Conservation (phyloP, 2,113 vertebrate species). For the Mixornis gularis region DNA sequence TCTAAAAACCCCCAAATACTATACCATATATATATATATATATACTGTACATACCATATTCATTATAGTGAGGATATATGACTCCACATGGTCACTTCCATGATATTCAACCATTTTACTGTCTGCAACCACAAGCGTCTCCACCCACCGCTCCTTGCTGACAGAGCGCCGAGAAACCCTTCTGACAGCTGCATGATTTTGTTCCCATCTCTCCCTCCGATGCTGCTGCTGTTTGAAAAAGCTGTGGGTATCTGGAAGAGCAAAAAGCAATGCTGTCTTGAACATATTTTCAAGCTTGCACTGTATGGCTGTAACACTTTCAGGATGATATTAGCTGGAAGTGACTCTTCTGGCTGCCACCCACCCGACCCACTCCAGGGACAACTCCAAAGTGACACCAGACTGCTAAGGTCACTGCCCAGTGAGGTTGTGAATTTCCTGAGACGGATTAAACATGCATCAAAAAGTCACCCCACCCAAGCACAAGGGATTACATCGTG, state of each 20-base stretch:
- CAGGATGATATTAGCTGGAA: neutral
- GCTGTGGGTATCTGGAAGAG: conserved; percentile 71
- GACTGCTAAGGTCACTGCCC: neutral
- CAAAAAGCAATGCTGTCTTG: neutral
- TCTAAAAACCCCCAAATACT: neutral
- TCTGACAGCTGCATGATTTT: conserved; percentile 53
- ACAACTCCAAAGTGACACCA: neutral
- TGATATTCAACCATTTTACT: conserved; percentile 95
- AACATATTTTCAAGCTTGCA: neutral
- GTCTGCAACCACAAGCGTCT: conserved; percentile 94
- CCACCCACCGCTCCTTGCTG: conserved; percentile 95
- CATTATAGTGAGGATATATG: conserved; percentile 97
- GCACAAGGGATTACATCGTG: neutral
- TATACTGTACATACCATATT: conserved; percentile 88
- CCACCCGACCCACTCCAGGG: neutral
- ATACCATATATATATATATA: too few species aligned
- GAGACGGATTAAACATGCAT: rapidly evolving
- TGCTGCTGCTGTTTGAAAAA: conserved; percentile 68
- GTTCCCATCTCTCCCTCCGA: conserved; percentile 74
- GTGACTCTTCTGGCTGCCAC: neutral
- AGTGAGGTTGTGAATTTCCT: neutral
- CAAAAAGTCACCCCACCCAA: neutral
- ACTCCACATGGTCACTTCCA: conserved; percentile 88
- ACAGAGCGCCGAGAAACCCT: conserved; percentile 81
- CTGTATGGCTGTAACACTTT: neutral